Base-by-base conservation (phyloP, 2,888 invertebrate species). In the Mesochorus sp. region DNA sequence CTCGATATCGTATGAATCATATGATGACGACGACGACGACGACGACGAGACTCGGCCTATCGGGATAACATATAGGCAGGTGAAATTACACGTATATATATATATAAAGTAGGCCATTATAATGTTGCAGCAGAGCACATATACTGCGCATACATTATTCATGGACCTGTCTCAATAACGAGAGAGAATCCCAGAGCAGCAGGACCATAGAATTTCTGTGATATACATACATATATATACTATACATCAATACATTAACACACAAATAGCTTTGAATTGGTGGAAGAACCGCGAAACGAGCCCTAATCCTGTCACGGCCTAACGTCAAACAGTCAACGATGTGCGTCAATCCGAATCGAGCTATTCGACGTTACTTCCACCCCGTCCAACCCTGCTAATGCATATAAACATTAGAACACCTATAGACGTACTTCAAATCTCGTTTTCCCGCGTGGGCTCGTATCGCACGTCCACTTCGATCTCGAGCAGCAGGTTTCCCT, bases 111-210 rank as follows among this genome's bases (percentile, higher is more conserved):
- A 28, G n/a, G n/a, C n/a, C 6, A 57, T 47, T 5, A 39, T 37
- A 19, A 26, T 37, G 42, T 37, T 28, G 68, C 51, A 42, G 39
- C 47, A 14, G 14, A 64, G 71, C 76, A 53, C 71, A 66, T 71
- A 66, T 64, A 66, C n/a, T n/a, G 59, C 26, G 66, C 66, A 59
- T 76, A 66, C 71, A 72, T 76, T 76, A 76, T 76, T 76, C 76
- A 76, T 76, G 66, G 24, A 59, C 28, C 71, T 66, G 59, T 71
- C 71, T 71, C 71, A 71, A 76, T 76, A 76, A 76, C 76, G 70
- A 42, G 64, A 47, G 66, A 55, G 55, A 31, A 17, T 37, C 49
- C 28, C 39, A 21, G 26, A 19, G 39, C n/a, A 51, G 10, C 10
- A 3, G 61, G 14, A 26, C 24, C 39, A 14, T 31, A 12, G 55